Evolutionary conservation across 2,797 vertebrate genomes (phyloP).

Genomic region (Phyllotis vaccarum): DNA sequence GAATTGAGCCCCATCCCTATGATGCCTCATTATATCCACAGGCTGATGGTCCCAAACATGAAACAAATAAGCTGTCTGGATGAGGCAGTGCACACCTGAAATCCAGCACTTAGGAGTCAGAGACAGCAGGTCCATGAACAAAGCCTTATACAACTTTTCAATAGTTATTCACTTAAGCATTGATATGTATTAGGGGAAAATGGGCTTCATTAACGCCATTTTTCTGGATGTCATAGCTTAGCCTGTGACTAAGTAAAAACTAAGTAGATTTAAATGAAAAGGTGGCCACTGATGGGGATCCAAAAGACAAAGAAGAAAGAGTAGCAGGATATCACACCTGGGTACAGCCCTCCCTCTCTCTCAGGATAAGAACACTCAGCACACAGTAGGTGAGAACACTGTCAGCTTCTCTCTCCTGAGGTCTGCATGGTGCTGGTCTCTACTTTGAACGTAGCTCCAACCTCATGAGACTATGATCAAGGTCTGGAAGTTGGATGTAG

Average conservation of each 20-base stretch:
- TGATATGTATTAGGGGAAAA: neutral
- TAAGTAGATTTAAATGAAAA: constrained; percentile 1
- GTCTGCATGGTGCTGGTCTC: neutral
- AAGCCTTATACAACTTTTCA: neutral
- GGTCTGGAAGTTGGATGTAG: neutral
- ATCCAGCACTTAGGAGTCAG: neutral
- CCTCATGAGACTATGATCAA: neutral
- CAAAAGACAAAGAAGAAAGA: too few species aligned
- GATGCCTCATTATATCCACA: too few species aligned
- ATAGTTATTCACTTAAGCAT: neutral
- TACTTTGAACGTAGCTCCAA: neutral
- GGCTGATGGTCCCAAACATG: neutral
- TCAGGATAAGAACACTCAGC: neutral
- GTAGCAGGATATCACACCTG: rapidly evolving
- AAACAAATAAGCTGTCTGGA: neutral
- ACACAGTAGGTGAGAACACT: neutral
- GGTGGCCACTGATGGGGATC: too few species aligned
- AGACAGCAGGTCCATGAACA: neutral
- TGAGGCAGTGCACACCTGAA: neutral
- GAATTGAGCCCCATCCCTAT: neutral
- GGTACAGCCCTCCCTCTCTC: rapidly evolving
- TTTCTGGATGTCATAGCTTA: neutral
- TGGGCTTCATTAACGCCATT: neutral
- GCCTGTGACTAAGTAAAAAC: neutral
- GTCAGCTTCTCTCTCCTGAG: neutral